phyloP scores from a whole-genome alignment of 2,888 invertebrate species.

The Itoplectis maculator region DNA sequence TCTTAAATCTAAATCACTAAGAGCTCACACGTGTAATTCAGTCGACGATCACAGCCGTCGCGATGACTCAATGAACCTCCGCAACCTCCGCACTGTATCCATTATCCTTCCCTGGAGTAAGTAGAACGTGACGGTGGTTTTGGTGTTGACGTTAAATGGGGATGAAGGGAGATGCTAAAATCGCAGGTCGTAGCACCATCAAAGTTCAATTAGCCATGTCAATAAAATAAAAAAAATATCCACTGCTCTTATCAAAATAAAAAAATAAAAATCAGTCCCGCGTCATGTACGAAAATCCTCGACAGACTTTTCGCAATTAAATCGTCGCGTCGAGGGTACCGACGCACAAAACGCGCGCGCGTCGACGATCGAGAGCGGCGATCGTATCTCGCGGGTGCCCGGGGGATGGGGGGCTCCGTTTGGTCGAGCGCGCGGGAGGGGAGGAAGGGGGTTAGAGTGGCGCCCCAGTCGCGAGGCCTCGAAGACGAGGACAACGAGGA shows the following conservation, averaged over 20 bases:
- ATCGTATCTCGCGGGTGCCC: too few relatives aligned
- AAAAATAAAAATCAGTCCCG: too few relatives aligned
- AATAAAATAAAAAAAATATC: too few relatives aligned
- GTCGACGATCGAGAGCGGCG: too few relatives aligned
- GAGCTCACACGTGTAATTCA: conserved; percentile 12
- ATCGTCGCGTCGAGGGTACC: too few relatives aligned
- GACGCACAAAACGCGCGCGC: too few relatives aligned
- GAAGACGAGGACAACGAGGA: conserved; percentile 57
- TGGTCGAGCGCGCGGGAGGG: conserved; percentile 40
- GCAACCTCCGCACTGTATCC: conserved; percentile 72
- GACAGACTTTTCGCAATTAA: too few relatives aligned
- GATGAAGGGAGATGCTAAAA: conserved; percentile 23
- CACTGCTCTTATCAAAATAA: too few relatives aligned
- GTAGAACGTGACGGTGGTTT: background rate
- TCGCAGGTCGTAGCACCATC: conserved; percentile 35
- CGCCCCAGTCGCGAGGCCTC: conserved; percentile 61
- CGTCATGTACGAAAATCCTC: too few relatives aligned
- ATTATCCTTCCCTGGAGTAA: conserved; percentile 51
- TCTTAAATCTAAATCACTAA: conserved; percentile 14
- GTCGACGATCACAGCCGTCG: background rate
- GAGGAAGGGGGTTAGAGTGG: conserved; percentile 29
- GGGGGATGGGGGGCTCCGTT: too few relatives aligned
- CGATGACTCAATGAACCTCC: conserved; percentile 42
- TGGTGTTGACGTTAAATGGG: too few relatives aligned
- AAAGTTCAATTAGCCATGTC: background rate